These are phyloP conservation scores for Esperia sulphurella DNA, from an alignment of 2,888 invertebrate species.

Conservation along the genomic window DNA sequence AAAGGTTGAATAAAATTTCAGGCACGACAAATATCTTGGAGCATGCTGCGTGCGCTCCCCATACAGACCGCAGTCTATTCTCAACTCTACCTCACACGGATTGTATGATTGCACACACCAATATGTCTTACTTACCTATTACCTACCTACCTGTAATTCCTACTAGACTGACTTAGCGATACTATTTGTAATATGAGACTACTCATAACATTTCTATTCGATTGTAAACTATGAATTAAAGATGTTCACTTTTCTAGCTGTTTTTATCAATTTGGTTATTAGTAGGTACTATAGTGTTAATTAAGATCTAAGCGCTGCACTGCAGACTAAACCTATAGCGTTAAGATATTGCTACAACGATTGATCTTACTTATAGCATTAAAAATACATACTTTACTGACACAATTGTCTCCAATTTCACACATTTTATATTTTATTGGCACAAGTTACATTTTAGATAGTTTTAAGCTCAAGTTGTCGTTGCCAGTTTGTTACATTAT, in stretches of 20 bases:
- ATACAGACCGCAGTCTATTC: neutral
- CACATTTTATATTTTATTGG: constrained; percentile 66
- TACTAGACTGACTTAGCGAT: constrained; percentile 75
- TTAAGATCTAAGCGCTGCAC: constrained; percentile 2
- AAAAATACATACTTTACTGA: constrained; percentile 23
- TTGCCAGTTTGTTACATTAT: constrained; percentile 27
- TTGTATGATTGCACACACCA: constrained; percentile 54
- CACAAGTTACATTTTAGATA: constrained; percentile 57
- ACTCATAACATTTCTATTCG: constrained; percentile 44
- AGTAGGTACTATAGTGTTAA: constrained; percentile 1
- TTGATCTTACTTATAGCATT: constrained; percentile 47
- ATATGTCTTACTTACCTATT: constrained; percentile 24
- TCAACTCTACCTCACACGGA: constrained; percentile 55
- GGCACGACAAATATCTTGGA: too few species aligned
- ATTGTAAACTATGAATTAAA: constrained; percentile 42
- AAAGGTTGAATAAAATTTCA: too few species aligned
- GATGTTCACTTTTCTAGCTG: constrained; percentile 29
- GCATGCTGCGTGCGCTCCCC: neutral
- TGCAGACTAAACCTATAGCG: constrained; percentile 20
- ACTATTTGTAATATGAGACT: constrained; percentile 56
- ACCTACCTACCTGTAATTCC: constrained; percentile 54
- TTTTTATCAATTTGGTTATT: constrained; percentile 16
- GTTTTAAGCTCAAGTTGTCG: constrained; percentile 48
- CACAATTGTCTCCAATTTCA: constrained; percentile 48
- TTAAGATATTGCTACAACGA: constrained; percentile 51